Evolutionary conservation across 2,888 invertebrate genomes (phyloP), one percentile per base, ranked within the genome.

Genomic region (Heliconius erato): DNA sequence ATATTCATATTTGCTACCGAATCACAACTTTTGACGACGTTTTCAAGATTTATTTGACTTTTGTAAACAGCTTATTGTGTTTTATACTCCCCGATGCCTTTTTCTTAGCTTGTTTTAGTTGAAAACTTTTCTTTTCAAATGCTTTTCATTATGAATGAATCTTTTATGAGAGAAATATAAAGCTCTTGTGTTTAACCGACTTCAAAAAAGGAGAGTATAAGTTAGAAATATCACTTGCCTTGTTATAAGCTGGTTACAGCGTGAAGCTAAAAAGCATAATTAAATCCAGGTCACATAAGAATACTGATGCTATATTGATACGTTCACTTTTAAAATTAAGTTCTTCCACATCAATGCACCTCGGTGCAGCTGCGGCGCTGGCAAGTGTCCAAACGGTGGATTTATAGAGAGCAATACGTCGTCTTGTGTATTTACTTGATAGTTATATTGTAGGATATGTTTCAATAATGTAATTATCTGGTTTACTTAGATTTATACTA

Each of bases 251-350:
- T 1, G 28, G 28, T 28, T 28, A 28, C 28, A 28, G 28, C 28
- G 28, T 28, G 28, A 28, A 28, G 28, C 28, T 28, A 28, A 28
- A 28, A 28, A 28, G 28, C 2, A 28, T 28, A 28, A 28, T 28
- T 2, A 28, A 28, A 71, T 44, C n/a, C 40, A 71, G 40, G 44
- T 71, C 71, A 71, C 40, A 26, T 44, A 71, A 44, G 35, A 74
- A 74, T 74, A 74, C 26, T 63, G 76, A 63, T 76, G 76, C 54
- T 63, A 76, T 76, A 76, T 26, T 63, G 74, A 76, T 63, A 76
- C 32, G 63, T 76, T 76, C 76, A 76, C 14, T 76, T 76, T 76
- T 76, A 63, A 76, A 76, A 76, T 76, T 59, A 76, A 76, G 35
- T 63, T 63, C 63, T 63, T 63, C 63, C 76, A 76, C 59, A 76